Base-by-base conservation (phyloP, 1,140 invertebrate species). In the Octopus bimaculoides region DNA sequence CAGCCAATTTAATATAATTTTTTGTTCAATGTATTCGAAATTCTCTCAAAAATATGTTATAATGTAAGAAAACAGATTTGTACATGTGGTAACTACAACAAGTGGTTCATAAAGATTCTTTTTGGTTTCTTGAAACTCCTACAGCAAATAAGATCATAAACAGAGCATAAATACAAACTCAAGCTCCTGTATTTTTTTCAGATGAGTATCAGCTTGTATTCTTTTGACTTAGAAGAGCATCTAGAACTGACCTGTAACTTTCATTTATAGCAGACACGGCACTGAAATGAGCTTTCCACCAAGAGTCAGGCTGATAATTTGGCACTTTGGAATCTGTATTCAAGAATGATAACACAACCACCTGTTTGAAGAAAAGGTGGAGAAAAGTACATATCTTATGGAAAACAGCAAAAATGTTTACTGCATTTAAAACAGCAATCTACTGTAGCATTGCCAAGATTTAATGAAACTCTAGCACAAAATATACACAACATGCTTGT, bases 191-290 rank as follows among this genome's bases (percentile, higher is more conserved):
- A 66, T 66, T 66, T 66, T 66, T 66, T n/a, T n/a, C 61, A 66
- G 61, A 66, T 10, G 61, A 66, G 61, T 66, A 66, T n/a, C 61
- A 66, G 61, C 61, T 66, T 66, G 61, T 66, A 66, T 66, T 66
- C 61, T 66, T 66, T 9, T 66, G 61, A 66, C 61, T 9, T 10
- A 9, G 9, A 10, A 66, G 61, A 66, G 61, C 61, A 66, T 66
- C 61, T 66, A 66, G 9, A n/a, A 66, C n/a, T 66, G 61, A 66
- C 61, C 61, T 66, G 61, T 66, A 66, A 66, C 61, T 66, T n/a
- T 66, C 61, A 66, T 66, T 66, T 66, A 66, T 66, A 66, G 61
- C 61, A 66, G 61, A 66, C 61, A 66, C 61, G n/a, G 61, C 61
- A 10, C 61, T 66, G 61, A n/a, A 9, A 66, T 66, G 61, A 10